Evolutionary conservation across 2,888 invertebrate genomes (phyloP).

Genomic region (Macrophya annulata): DNA sequence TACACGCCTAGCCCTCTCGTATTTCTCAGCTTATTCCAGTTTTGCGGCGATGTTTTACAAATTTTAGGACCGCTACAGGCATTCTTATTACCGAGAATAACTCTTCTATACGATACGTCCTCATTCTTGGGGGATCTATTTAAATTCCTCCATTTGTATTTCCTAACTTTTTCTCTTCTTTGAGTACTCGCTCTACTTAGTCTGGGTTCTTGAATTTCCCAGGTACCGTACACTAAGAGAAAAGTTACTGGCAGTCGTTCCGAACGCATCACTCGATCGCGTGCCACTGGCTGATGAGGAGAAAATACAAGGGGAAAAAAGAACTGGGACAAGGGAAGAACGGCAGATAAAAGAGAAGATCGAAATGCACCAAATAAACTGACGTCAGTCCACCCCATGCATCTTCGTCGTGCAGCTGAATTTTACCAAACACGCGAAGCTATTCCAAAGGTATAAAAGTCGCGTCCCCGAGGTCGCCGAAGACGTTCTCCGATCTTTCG

Average conservation of each 20-base stretch:
- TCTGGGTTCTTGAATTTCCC: not conserved
- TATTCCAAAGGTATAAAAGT: slow-evolving; percentile 45
- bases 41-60: slow-evolving; percentile 77
- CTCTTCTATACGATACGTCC: slow-evolving; percentile 30
- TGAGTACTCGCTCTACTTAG: slow-evolving; percentile 11
- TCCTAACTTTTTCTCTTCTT: slow-evolving; percentile 57
- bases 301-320: not conserved
- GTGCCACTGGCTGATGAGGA: slow-evolving; percentile 31
- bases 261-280: slow-evolving; percentile 44
- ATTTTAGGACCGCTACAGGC: slow-evolving; percentile 68
- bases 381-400: slow-evolving; percentile 30
- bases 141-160: slow-evolving; percentile 46
- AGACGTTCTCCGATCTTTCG: slow-evolving; percentile 53
- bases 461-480: slow-evolving; percentile 26
- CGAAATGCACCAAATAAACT: slow-evolving; percentile 13
- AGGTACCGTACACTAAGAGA: slow-evolving; percentile 57
- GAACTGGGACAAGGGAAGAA: not conserved
- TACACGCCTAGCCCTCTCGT: slow-evolving; percentile 73
- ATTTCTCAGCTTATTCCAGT: slow-evolving; percentile 77
- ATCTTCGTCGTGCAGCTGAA: slow-evolving; percentile 30
- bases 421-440: slow-evolving; percentile 52
- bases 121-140: slow-evolving; percentile 35
- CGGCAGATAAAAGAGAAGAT: not conserved
- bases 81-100: slow-evolving; percentile 50
- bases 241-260: slow-evolving; percentile 13